Conservation (phyloP, 2,888 invertebrate species). For the Lymantria dispar region DNA sequence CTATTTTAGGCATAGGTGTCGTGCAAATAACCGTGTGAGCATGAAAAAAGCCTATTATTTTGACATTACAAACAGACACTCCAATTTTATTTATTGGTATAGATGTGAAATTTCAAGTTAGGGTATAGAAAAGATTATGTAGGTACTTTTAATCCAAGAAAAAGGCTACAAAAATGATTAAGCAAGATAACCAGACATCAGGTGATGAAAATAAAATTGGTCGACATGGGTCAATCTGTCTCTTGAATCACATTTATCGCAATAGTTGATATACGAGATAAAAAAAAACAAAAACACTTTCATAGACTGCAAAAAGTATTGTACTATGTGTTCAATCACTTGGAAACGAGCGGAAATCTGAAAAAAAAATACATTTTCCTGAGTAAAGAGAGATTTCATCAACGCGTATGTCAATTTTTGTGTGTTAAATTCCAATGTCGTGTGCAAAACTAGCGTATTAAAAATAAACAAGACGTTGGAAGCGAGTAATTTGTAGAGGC, state of each 20-base stretch:
- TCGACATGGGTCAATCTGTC: not conserved
- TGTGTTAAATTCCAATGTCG: constrained; percentile 20
- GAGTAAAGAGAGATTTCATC: constrained; percentile 21
- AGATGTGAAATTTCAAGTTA: too few relatives aligned
- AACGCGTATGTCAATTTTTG: constrained; percentile 25
- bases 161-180: too few relatives aligned
- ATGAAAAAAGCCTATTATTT: too few relatives aligned
- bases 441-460: constrained; percentile 34
- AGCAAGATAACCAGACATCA: too few relatives aligned
- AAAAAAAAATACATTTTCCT: constrained; percentile 6
- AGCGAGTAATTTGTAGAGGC: not conserved
- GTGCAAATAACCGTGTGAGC: too few relatives aligned
- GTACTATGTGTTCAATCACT: constrained; percentile 2
- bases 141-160: too few relatives aligned
- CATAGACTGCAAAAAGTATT: not conserved
- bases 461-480: constrained; percentile 23
- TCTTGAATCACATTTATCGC: not conserved
- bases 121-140: too few relatives aligned
- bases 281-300: not conserved
- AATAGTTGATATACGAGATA: not conserved
- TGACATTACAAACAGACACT: too few relatives aligned
- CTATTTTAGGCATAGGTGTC: too few relatives aligned
- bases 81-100: too few relatives aligned
- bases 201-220: not conserved
- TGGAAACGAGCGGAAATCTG: not conserved